Percentiles rank a stretch among this genome's conserved stretches.
These are phyloP conservation scores for Trematocara stigmaticum DNA, from an alignment of 2,113 vertebrate species.

Conservation along the genomic window DNA sequence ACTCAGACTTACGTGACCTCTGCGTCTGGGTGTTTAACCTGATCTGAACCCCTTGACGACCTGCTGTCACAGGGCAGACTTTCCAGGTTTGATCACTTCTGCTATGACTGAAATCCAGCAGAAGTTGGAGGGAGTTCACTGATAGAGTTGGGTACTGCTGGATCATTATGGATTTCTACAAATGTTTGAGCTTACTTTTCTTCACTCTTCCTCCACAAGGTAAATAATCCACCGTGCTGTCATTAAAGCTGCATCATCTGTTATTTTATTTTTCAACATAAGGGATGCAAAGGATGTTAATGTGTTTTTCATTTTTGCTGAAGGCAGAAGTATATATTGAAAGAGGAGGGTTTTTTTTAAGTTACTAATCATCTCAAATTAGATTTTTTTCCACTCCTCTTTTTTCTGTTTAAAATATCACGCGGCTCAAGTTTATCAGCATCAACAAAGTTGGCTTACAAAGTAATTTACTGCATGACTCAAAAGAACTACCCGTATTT, in stretches of 20 bases:
- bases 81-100: not conserved
- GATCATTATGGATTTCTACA: conserved; percentile 45
- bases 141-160: not conserved
- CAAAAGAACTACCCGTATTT: not conserved
- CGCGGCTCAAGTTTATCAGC: not conserved
- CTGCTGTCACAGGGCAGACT: not conserved
- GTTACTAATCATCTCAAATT: not conserved
- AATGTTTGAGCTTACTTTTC: conserved; percentile 43
- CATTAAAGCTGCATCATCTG: not conserved
- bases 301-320: not conserved
- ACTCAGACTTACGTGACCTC: conserved; percentile 19
- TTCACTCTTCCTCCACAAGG: conserved; percentile 43
- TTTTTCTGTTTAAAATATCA: not conserved
- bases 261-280: not conserved
- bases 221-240: conserved; percentile 5
- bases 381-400: not conserved
- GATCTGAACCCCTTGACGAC: not conserved
- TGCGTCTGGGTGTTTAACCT: conserved; percentile 1
- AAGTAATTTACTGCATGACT: not conserved
- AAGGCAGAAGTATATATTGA: not conserved
- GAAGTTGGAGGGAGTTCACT: conserved; percentile 20
- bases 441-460: not conserved
- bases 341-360: not conserved
- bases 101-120: not conserved
- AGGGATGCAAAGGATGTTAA: no score